These are phyloP conservation scores for Tortricodes alternella DNA, from an alignment of 2,888 invertebrate species.

Conservation along the genomic window DNA sequence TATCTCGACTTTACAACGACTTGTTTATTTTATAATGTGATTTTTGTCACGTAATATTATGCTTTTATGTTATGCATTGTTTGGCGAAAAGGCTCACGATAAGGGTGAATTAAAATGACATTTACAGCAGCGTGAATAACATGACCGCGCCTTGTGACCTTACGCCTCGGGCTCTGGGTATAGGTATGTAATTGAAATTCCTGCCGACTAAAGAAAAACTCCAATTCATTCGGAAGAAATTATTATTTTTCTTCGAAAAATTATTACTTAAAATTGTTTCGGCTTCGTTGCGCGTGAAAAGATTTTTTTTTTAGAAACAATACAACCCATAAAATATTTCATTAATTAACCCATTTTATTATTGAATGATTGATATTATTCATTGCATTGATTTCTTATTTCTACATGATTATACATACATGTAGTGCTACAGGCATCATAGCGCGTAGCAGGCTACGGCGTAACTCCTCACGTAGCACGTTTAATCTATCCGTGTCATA, in stretches of 20 bases:
- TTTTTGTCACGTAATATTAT: conserved; percentile 19
- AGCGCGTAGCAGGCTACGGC: no score
- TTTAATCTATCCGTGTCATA: no score
- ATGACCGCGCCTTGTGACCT: background rate
- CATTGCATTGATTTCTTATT: no score
- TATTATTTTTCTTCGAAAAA: background rate
- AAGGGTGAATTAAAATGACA: conserved; percentile 4
- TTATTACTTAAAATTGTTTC: background rate
- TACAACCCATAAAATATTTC: no score
- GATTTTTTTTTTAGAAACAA: no score
- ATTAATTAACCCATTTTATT: no score
- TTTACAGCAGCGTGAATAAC: background rate
- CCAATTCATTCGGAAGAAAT: no score
- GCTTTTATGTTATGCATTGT: conserved; percentile 15
- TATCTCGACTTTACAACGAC: conserved; percentile 14
- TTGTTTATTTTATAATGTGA: conserved; percentile 17
- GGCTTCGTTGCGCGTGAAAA: background rate
- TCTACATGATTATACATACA: no score
- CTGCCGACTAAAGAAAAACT: background rate
- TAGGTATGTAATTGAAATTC: background rate
- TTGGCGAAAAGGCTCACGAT: conserved; percentile 2
- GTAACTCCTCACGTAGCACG: no score
- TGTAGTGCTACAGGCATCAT: no score
- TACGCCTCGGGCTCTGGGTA: background rate
- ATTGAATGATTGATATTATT: no score